phyloP scores from a whole-genome alignment of 2,888 invertebrate species.

The Chymomyza procnemis region DNA sequence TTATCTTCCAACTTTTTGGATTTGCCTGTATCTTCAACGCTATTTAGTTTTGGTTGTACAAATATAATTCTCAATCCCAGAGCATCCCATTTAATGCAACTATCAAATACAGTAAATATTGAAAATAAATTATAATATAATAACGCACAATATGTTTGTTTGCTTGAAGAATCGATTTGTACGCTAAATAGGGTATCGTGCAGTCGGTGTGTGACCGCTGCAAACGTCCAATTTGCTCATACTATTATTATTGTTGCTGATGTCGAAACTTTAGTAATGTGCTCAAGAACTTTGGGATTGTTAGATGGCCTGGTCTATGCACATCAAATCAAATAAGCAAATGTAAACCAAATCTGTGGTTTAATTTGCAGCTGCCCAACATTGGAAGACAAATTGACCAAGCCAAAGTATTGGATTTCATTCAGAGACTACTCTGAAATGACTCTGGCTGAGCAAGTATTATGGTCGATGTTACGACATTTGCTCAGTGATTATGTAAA shows the following conservation, averaged over 20 bases:
- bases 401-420: neutral
- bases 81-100: too few species aligned
- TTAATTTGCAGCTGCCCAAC: neutral
- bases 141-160: too few species aligned
- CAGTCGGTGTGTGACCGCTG: too few species aligned
- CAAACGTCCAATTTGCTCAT: neutral
- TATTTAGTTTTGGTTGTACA: too few species aligned
- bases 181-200: too few species aligned
- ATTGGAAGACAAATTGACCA: neutral
- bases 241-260: neutral
- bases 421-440: neutral
- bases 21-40: too few species aligned
- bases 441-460: constrained; percentile 6
- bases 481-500: constrained; percentile 48
- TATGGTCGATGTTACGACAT: neutral
- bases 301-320: neutral
- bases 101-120: too few species aligned
- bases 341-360: neutral
- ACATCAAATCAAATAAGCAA: neutral
- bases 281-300: neutral
- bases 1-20: too few species aligned
- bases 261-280: constrained; percentile 1
- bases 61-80: too few species aligned
- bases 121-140: too few species aligned
- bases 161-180: too few species aligned